A percentile compares a stretch with the other conserved stretches of the same genome.
phyloP scores from a whole-genome alignment of 2,113 vertebrate species.

The Lamprologus sp. region DNA sequence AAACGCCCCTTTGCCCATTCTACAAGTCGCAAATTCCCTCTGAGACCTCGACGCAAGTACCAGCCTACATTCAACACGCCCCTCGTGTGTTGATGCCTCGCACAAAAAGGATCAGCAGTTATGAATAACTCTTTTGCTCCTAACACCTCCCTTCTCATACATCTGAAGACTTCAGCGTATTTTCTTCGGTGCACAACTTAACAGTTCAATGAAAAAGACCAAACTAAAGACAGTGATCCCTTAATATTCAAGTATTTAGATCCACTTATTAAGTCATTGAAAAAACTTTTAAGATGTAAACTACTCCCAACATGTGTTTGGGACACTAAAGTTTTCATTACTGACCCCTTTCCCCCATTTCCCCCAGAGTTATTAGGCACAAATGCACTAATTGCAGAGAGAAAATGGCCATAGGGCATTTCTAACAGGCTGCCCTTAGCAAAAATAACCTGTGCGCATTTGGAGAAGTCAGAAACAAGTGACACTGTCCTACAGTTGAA shows the following conservation, averaged over 20 bases:
- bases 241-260: neutral
- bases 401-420: constrained; percentile 49
- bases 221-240: neutral
- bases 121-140: constrained; percentile 28
- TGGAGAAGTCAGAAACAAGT: constrained; percentile 55
- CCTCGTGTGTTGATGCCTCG: neutral
- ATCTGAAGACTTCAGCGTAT: neutral
- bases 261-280: neutral
- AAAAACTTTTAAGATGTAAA: neutral
- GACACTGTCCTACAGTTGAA: constrained; percentile 60
- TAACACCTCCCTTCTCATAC: constrained; percentile 9
- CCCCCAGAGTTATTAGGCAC: constrained; percentile 53
- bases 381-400: constrained; percentile 58
- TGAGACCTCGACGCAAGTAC: constrained; percentile 40
- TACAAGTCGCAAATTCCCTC: constrained; percentile 42
- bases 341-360: neutral
- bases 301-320: constrained; percentile 43
- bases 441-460: constrained; percentile 37
- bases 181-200: neutral
- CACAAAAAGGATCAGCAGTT: constrained; percentile 41
- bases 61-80: constrained; percentile 24
- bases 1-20: constrained; percentile 66
- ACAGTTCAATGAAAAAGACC: neutral
- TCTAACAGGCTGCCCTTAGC: constrained; percentile 47
- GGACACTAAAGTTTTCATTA: neutral